Evolutionary conservation across 2,797 vertebrate genomes (phyloP), one percentile per base, ranked within the genome.

Genomic region (Pithecia hirsuta): DNA sequence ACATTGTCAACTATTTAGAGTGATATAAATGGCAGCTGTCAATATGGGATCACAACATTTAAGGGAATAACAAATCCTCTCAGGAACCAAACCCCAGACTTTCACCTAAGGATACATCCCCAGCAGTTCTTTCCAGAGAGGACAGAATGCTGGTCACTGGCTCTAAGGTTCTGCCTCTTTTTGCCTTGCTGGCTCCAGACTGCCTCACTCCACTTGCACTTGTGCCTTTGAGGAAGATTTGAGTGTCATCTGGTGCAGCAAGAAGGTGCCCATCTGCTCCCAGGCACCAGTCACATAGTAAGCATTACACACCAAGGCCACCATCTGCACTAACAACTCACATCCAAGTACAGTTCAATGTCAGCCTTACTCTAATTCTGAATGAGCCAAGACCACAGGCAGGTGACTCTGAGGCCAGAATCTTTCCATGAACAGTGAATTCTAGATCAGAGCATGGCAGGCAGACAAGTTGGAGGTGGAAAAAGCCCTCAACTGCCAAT

Each of bases 291-390:
- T 88, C 97, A 91, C n/a, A 5, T 64, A 92, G 36, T 30, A 28
- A 82, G 14, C 76, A 55, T 74, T 82, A 30, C 86, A 86, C 55
- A 59, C 70, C 1, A 57, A 93, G 80, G 92, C 81, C 61, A 64
- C 97, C 97, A 92, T 95, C 86, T 93, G 87, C 28, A 55, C 96
- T 19, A 59, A 82, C 59, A 79, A 81, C 92, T 92, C 93, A 85
- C 17, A 19, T 70, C 80, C 95, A 97, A 97, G 96, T 55, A n/a
- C 48, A 92, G 82, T 80, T 95, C 95, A 95, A 39, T 44, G 95
- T 93, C 96, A 97, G 81, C 46, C 82, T 96, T 67, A 76, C 28
- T 55, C 82, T 50, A 74, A n/a, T 82, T 28, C 78, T 64, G 22
- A 95, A 72, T 28, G 82, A 96, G 59, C 89, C 61, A 88, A 78